Conservation (phyloP, 2,888 invertebrate genomes). For the Drosophila pseudotakahashii region DNA sequence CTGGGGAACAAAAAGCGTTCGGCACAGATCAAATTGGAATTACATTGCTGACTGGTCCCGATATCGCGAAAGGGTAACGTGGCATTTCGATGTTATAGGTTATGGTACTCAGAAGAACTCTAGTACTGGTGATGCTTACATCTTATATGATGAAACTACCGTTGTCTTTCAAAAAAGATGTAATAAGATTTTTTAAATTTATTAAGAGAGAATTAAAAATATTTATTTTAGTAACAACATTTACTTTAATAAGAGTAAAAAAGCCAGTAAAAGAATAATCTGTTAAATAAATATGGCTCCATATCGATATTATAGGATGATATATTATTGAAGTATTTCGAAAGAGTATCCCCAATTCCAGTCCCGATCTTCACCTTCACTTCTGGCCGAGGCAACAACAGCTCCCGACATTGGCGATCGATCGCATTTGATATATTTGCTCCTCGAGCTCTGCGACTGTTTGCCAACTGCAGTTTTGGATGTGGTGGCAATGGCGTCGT, state of each 20-base stretch:
- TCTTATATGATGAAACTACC: too few relatives aligned
- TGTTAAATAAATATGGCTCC: too few relatives aligned
- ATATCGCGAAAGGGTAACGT: constrained; percentile 30
- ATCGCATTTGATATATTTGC: constrained; percentile 82
- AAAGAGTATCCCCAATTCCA: constrained; percentile 3
- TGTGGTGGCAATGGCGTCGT: constrained; percentile 68
- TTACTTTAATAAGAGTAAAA: too few relatives aligned
- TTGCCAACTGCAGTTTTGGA: constrained; percentile 36
- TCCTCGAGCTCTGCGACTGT: constrained; percentile 68
- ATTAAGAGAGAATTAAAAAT: too few relatives aligned
- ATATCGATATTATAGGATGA: not conserved
- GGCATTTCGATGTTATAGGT: not conserved
- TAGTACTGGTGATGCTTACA: too few relatives aligned
- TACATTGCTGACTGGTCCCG: constrained; percentile 59
- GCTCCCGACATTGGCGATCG: constrained; percentile 82
- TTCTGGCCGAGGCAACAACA: constrained; percentile 51
- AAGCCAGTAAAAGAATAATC: too few relatives aligned
- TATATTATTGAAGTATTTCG: not conserved
- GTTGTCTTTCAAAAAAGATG: too few relatives aligned
- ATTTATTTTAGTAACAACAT: too few relatives aligned
- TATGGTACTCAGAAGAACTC: not conserved
- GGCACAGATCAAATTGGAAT: constrained; percentile 80
- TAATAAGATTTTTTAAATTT: too few relatives aligned
- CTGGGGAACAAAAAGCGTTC: constrained; percentile 73
- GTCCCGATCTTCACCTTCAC: constrained; percentile 1